These are phyloP conservation scores for Phaethornis superciliosus DNA, from an alignment of 2,113 vertebrate species.

Conservation along the genomic window DNA sequence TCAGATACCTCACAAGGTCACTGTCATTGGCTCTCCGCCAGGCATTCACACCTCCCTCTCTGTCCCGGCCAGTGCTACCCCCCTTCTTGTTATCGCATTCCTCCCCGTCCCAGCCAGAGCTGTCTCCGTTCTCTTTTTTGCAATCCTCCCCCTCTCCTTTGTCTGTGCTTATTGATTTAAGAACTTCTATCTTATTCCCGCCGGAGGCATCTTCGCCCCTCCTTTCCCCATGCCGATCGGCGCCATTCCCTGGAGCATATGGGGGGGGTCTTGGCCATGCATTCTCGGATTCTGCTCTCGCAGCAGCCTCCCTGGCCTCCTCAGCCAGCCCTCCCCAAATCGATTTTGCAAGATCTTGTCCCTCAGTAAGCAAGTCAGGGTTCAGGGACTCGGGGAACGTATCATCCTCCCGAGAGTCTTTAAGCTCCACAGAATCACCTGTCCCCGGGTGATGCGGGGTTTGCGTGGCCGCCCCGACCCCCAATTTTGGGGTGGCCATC, in stretches of 20 bases:
- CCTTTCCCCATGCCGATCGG: accelerated
- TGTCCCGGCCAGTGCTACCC: too few relatives aligned
- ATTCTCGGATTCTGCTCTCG: not conserved
- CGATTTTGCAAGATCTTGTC: not conserved
- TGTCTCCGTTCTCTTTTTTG: too few relatives aligned
- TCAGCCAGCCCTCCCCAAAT: not conserved
- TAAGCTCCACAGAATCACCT: not conserved
- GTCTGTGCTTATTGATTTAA: too few relatives aligned
- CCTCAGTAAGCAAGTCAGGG: not conserved
- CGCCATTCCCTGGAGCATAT: not conserved
- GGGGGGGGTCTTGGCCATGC: not conserved
- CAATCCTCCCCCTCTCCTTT: too few relatives aligned
- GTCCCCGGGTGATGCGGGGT: not conserved
- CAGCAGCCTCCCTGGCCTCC: not conserved
- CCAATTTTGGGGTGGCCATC: not conserved
- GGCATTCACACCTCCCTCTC: too few relatives aligned
- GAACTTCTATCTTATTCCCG: too few relatives aligned
- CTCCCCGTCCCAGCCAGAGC: too few relatives aligned
- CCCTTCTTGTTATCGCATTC: too few relatives aligned
- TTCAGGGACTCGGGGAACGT: accelerated
- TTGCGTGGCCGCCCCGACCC: not conserved
- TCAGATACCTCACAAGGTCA: too few relatives aligned
- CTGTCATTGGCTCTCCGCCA: too few relatives aligned
- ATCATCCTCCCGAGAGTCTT: accelerated
- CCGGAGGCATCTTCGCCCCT: not conserved